Evolutionary conservation across 2,888 invertebrate genomes (phyloP).

Genomic region (Rotaria sp.): DNA sequence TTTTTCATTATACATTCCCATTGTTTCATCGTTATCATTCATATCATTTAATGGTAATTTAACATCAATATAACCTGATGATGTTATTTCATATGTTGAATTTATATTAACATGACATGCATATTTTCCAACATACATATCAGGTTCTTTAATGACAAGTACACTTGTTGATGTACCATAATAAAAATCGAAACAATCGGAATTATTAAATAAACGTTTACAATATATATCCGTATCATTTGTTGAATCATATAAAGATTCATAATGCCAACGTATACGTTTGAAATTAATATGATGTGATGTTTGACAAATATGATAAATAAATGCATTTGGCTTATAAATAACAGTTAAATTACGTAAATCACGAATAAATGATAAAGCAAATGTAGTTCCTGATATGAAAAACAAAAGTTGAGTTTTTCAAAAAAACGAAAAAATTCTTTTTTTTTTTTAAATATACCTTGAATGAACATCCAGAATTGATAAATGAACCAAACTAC

Average conservation of each 20-base stretch:
- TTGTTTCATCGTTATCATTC: background rate
- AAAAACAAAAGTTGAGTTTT: no score
- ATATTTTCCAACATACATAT: constrained; percentile 1
- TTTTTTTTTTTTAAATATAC: background rate
- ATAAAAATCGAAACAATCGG: constrained; percentile 25
- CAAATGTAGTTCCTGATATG: background rate
- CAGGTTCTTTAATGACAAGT: constrained; percentile 26
- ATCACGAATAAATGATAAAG: constrained; percentile 14
- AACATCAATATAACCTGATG: background rate
- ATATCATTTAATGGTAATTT: constrained; percentile 21
- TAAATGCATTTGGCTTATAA: constrained; percentile 21
- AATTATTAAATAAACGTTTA: constrained; percentile 29
- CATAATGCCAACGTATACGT: constrained; percentile 28
- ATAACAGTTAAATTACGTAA: constrained; percentile 22
- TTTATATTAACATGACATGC: background rate
- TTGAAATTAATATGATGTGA: background rate
- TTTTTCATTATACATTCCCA: background rate
- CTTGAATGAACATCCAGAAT: constrained; percentile 18
- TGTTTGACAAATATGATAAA: constrained; percentile 13
- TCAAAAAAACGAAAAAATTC: background rate
- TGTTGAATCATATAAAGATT: background rate
- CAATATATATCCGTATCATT: background rate
- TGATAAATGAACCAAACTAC: constrained; percentile 1
- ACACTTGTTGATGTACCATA: background rate
- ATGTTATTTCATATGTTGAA: background rate